These are phyloP conservation scores for Acleris holmiana DNA, from an alignment of 2,888 invertebrate species.

Conservation along the genomic window DNA sequence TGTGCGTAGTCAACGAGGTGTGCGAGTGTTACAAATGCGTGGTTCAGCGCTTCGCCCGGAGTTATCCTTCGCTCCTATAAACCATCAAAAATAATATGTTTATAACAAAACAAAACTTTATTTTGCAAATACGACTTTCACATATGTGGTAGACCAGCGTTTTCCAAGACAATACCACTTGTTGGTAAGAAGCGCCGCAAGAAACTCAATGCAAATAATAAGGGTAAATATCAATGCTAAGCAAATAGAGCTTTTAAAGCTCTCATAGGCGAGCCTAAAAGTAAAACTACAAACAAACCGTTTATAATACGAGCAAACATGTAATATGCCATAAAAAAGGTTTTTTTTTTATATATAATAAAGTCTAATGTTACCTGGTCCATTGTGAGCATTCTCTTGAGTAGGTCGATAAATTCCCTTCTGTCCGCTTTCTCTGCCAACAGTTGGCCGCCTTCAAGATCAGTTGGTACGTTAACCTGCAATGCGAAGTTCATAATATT, in stretches of 20 bases:
- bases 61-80: slow-evolving; percentile 95
- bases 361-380: slow-evolving; percentile 89
- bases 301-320: too few species aligned
- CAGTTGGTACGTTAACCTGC: slow-evolving; percentile 96
- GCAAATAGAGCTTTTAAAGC: too few species aligned
- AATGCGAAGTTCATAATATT: slow-evolving; percentile 29
- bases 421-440: slow-evolving; percentile 98
- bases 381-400: slow-evolving; percentile 99
- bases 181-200: too few species aligned
- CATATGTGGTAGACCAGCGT: too few species aligned
- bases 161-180: too few species aligned
- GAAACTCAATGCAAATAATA: too few species aligned
- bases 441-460: slow-evolving; percentile 97
- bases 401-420: slow-evolving; percentile 97
- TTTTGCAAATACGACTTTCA: too few species aligned
- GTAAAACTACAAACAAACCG: too few species aligned
- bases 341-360: too few species aligned
- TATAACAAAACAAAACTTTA: not conserved
- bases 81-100: slow-evolving; percentile 2
- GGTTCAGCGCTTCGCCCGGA: slow-evolving; percentile 97
- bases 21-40: slow-evolving; percentile 96
- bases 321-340: too few species aligned
- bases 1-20: slow-evolving; percentile 98
- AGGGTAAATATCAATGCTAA: too few species aligned
- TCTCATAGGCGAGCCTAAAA: too few species aligned